Evolutionary conservation across 1,140 invertebrate genomes (phyloP).

Genomic region (Lordiphosa stackelbergi): DNA sequence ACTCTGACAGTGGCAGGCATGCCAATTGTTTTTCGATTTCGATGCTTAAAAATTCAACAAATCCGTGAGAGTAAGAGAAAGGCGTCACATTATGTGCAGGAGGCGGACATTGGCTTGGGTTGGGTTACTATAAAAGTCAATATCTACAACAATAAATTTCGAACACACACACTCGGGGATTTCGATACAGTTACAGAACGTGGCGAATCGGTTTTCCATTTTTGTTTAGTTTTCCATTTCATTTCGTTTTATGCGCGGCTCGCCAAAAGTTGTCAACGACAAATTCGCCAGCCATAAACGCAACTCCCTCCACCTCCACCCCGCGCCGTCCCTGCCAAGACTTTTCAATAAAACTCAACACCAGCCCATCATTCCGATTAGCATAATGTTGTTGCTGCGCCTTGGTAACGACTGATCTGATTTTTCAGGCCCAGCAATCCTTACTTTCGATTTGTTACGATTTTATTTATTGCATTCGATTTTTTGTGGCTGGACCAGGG

Average conservation of each 20-base stretch:
- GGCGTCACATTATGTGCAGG: constrained; percentile 35
- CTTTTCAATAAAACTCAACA: constrained; percentile 58
- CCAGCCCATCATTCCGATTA: constrained; percentile 63
- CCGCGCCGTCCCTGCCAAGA: constrained; percentile 1
- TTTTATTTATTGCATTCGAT: constrained; percentile 64
- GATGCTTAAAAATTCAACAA: constrained; percentile 52
- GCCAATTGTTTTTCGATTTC: constrained; percentile 75
- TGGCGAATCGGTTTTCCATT: constrained; percentile 35
- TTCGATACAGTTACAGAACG: constrained; percentile 46
- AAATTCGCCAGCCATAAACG: constrained; percentile 48
- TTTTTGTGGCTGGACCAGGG: constrained; percentile 17
- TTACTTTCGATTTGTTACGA: constrained; percentile 60
- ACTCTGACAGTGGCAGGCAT: constrained; percentile 56
- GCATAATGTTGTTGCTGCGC: constrained; percentile 53
- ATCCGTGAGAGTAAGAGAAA: constrained; percentile 35
- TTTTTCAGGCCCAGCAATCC: constrained; percentile 25
- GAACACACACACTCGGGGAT: constrained; percentile 24
- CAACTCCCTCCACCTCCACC: background rate
- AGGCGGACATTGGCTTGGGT: constrained; percentile 7
- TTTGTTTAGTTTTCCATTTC: constrained; percentile 67
- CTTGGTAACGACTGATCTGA: constrained; percentile 29
- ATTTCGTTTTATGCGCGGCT: constrained; percentile 68
- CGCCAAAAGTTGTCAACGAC: constrained; percentile 68
- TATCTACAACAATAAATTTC: constrained; percentile 73
- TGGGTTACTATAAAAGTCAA: constrained; percentile 70